Conservation (phyloP, 2,797 vertebrate species). For the Pangasius djambal region DNA sequence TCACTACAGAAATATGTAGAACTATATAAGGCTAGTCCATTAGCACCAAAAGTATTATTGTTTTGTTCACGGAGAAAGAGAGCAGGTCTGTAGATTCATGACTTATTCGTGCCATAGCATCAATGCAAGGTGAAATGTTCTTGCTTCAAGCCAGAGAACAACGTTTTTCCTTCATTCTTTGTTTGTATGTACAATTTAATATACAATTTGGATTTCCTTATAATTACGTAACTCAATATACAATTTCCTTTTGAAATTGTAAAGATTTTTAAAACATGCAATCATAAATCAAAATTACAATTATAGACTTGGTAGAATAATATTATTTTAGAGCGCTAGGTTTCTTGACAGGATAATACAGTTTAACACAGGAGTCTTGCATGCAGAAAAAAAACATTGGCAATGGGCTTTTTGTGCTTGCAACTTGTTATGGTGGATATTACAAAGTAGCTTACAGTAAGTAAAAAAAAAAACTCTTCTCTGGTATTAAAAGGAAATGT, state of each 20-base stretch:
- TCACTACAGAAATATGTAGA: background rate
- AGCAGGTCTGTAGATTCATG: background rate
- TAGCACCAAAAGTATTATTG: background rate
- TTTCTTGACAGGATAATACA: background rate
- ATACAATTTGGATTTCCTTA: background rate
- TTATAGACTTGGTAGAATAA: background rate
- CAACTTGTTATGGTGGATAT: background rate
- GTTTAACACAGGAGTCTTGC: background rate
- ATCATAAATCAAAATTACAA: background rate
- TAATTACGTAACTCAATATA: background rate
- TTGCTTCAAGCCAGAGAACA: slow-evolving; percentile 2
- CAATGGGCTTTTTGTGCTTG: background rate
- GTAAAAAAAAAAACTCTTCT: background rate
- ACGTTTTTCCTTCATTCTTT: background rate
- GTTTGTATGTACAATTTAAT: background rate
- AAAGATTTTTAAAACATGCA: background rate
- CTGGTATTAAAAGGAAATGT: background rate
- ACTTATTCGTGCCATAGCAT: background rate
- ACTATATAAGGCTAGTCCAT: background rate
- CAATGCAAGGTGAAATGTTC: background rate
- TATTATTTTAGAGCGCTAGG: background rate
- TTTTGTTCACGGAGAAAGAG: background rate
- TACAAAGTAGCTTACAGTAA: background rate
- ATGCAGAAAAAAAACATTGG: background rate
- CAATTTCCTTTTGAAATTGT: background rate